Conservation (phyloP, 2,888 invertebrate species). For the Drosophila rellima region DNA sequence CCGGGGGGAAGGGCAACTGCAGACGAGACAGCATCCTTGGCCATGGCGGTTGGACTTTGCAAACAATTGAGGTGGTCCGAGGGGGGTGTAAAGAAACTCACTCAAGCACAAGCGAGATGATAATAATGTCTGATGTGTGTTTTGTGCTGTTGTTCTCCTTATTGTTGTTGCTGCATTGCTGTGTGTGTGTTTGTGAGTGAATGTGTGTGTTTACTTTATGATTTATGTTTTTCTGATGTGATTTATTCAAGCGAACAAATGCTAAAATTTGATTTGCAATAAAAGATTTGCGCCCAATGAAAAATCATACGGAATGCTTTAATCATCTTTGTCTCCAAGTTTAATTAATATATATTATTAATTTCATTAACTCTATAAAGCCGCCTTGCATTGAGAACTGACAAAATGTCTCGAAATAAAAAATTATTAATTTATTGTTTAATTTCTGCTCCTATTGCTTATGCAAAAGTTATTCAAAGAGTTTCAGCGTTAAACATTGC, state of each 20-base stretch:
- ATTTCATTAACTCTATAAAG: not conserved
- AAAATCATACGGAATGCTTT: constrained; percentile 42
- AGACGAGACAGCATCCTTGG: constrained; percentile 55
- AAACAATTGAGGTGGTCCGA: not conserved
- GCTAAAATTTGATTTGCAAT: constrained; percentile 75
- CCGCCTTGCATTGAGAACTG: not conserved
- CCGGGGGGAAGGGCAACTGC: constrained; percentile 2
- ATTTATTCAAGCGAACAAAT: constrained; percentile 82
- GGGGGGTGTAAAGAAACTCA: constrained; percentile 78
- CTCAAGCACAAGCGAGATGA: constrained; percentile 85
- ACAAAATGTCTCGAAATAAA: not conserved
- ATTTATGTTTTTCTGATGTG: constrained; percentile 83
- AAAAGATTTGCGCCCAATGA: constrained; percentile 53
- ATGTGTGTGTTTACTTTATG: constrained; percentile 68
- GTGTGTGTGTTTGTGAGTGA: constrained; percentile 45
- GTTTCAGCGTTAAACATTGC: constrained; percentile 2
- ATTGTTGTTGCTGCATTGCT: constrained; percentile 35
- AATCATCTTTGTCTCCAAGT: constrained; percentile 29
- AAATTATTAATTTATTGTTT: not conserved
- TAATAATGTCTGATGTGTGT: constrained; percentile 83
- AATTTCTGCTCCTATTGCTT: not conserved
- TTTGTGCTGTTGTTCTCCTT: constrained; percentile 46
- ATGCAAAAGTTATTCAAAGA: not conserved
- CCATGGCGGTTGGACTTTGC: constrained; percentile 45
- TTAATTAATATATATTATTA: constrained; percentile 6